Percentiles rank a stretch among this genome's conserved stretches.
phyloP scores from a whole-genome alignment of 2,888 invertebrate species.

The Meteorus colon region DNA sequence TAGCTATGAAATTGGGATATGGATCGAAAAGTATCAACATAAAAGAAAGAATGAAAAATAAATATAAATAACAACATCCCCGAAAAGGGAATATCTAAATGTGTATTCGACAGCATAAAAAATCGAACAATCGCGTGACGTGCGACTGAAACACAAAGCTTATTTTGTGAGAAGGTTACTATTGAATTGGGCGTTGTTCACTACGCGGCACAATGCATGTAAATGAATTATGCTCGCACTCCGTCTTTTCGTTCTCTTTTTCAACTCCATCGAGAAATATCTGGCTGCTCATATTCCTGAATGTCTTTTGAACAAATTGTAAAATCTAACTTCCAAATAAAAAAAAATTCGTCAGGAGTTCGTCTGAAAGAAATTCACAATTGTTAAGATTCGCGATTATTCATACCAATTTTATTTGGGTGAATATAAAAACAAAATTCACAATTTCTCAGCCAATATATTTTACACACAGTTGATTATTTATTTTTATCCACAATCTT shows the following conservation, averaged over 20 bases:
- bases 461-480: no score
- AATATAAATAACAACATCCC: no score
- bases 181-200: constrained; percentile 38
- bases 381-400: no score
- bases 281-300: no score
- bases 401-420: no score
- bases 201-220: constrained; percentile 44
- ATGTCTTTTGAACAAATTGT: no score
- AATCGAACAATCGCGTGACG: constrained; percentile 28
- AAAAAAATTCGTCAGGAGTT: no score
- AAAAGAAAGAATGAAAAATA: not conserved
- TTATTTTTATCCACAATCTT: no score
- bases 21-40: not conserved
- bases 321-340: no score
- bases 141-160: not conserved
- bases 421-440: no score
- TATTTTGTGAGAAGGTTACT: constrained; percentile 4
- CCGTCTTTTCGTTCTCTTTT: constrained; percentile 44
- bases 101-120: not conserved
- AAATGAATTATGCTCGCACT: constrained; percentile 51
- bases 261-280: not conserved
- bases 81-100: not conserved
- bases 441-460: no score
- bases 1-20: not conserved
- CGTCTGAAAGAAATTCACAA: no score